phyloP scores from a whole-genome alignment of 2,888 invertebrate genomes.

The Carabus problematicus region DNA sequence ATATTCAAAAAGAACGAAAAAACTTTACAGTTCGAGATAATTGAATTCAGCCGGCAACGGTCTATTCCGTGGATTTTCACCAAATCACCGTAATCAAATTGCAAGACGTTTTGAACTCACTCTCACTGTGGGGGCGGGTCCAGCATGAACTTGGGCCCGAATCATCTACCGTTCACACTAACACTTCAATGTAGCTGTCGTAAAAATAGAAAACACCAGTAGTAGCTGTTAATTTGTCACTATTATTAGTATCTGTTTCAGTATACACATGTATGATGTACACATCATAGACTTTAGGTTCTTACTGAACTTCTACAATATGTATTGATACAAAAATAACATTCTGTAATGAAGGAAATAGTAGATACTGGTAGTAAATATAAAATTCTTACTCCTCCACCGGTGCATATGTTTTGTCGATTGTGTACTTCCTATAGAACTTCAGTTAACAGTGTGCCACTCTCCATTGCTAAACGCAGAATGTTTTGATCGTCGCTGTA shows the following conservation, averaged over 20 bases:
- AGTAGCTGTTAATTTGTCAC: too few species aligned
- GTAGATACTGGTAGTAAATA: background rate
- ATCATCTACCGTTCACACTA: too few species aligned
- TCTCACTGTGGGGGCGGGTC: background rate
- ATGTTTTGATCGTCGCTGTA: slow-evolving; percentile 31
- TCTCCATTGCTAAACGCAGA: slow-evolving; percentile 11
- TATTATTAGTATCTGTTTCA: too few species aligned
- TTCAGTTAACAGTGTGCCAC: background rate
- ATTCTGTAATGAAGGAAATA: too few species aligned
- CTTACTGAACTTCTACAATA: too few species aligned
- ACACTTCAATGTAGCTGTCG: too few species aligned
- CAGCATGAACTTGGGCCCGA: too few species aligned
- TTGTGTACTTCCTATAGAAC: background rate
- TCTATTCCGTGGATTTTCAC: slow-evolving; percentile 22
- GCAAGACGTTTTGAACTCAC: slow-evolving; percentile 14
- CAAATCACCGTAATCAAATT: slow-evolving; percentile 39
- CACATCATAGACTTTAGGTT: too few species aligned
- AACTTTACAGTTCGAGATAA: slow-evolving; percentile 35
- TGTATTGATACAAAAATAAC: too few species aligned
- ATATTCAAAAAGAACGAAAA: slow-evolving; percentile 40
- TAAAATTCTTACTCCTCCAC: background rate
- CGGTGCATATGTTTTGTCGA: background rate
- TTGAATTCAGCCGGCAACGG: slow-evolving; percentile 35
- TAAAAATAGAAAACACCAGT: too few species aligned
- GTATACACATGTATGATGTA: too few species aligned